Base-by-base conservation (phyloP, 2,888 invertebrate genomes). In the Tachina fera region DNA sequence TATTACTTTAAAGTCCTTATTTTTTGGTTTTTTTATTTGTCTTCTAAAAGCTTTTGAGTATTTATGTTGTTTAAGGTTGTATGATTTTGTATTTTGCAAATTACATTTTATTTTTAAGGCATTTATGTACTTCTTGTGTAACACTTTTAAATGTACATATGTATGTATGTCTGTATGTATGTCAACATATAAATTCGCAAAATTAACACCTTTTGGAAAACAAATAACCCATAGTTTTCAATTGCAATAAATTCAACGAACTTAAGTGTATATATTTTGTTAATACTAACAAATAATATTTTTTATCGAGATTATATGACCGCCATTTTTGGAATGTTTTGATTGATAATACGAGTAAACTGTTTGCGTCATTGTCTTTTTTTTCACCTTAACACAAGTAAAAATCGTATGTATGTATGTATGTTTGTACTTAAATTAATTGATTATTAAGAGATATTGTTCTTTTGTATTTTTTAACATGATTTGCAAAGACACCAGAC, bases 21-120 rank as follows among this genome's bases (percentile, higher is more conserved):
- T 56, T 76, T 70, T 84, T 67, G 49, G 43, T 81, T 83, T 85
- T 31, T 68, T 77, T 85, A 78, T 86, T 80, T 83, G 70, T 82
- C 79, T 78, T 83, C 83, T 79, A 78, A 87, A 87, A 84, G 86
- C 86, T 78, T 81, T 78, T 78, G 72, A 77, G 77, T 83, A 65
- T 75, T 47, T 49, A 19, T 65, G 49, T 74, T 82, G 19, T 81
- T 71, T 39, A 75, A 85, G 71, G 65, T 77, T 72, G 65, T 83
- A 53, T 79, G 14, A 61, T 70, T 67, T 76, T 67, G 2, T 19
- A 65, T 86, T 79, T 79, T 58, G 71, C 70, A 45, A 77, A 19
- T 82, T 83, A 11, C 39, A 78, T 58, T 74, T 56, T 49, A 58
- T 60, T 75, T 68, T 56, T 81, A 78, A 77, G 58, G 65, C 81